Conservation (phyloP, 2,888 invertebrate species). For the Megalurothrips usitatus region DNA sequence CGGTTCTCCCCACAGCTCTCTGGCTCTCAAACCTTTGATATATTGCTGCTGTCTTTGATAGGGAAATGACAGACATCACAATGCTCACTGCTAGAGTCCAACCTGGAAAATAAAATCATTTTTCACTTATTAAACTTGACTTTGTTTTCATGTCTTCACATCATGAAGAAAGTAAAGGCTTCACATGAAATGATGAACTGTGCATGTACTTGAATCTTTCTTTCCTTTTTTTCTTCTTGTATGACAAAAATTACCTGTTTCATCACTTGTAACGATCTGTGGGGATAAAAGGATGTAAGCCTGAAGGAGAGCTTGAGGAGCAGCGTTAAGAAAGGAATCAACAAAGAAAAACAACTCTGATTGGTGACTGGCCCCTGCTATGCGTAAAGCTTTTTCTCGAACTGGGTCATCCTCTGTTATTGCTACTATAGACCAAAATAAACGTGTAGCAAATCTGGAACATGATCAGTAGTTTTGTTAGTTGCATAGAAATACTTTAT, state of each 20-base stretch:
- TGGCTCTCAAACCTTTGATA: conserved; percentile 77
- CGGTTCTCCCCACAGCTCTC: conserved; percentile 63
- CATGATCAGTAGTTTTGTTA: conserved; percentile 27
- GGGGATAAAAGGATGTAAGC: conserved; percentile 57
- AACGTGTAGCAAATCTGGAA: conserved; percentile 62
- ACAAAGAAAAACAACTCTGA: conserved; percentile 71
- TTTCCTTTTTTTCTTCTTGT: conserved; percentile 35
- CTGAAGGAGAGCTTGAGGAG: conserved; percentile 65
- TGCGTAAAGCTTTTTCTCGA: conserved; percentile 56
- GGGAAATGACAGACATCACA: conserved; percentile 60
- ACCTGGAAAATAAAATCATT: conserved; percentile 50
- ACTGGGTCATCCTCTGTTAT: conserved; percentile 57
- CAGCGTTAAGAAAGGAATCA: conserved; percentile 72
- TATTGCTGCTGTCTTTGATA: conserved; percentile 64
- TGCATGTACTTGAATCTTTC: neutral
- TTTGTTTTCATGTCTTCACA: conserved; percentile 33
- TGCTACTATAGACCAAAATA: conserved; percentile 73
- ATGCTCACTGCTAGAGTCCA: conserved; percentile 63
- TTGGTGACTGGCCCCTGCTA: conserved; percentile 60
- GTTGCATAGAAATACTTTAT: conserved; percentile 1
- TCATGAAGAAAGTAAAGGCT: conserved; percentile 27
- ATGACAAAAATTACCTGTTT: conserved; percentile 52
- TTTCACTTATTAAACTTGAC: no score
- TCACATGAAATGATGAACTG: neutral
- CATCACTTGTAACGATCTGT: conserved; percentile 46